A percentile compares a stretch with the other conserved stretches of the same genome.
Evolutionary conservation across 2,888 invertebrate genomes (phyloP).

Genomic region (Nomada fucata): DNA sequence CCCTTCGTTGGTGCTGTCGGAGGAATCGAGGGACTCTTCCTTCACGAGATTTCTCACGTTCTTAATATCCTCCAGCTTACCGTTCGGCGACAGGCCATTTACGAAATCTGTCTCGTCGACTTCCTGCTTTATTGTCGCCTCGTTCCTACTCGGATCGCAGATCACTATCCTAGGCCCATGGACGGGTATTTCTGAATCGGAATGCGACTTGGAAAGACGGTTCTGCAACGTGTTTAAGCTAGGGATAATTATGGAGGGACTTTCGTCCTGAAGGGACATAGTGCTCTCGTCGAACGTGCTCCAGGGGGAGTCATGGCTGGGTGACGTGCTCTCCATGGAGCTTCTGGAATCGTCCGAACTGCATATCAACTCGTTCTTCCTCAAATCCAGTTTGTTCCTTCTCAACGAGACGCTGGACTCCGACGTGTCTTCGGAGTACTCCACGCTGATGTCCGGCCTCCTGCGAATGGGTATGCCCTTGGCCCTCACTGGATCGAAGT

Average conservation of each 20-base stretch:
- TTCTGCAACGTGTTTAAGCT: constrained; percentile 7
- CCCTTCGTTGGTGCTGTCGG: constrained; percentile 22
- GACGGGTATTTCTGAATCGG: constrained; percentile 75
- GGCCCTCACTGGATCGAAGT: constrained; percentile 66
- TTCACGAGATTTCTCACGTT: constrained; percentile 40
- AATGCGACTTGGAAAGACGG: constrained; percentile 75
- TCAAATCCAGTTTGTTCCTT: constrained; percentile 26
- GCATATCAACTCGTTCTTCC: constrained; percentile 27
- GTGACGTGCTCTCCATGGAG: constrained; percentile 78
- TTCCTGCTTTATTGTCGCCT: background rate
- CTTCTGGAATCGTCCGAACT: constrained; percentile 76
- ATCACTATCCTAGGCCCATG: constrained; percentile 28
- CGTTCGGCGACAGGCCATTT: constrained; percentile 19
- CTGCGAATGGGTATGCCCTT: constrained; percentile 18
- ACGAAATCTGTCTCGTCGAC: constrained; percentile 67
- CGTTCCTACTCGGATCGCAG: constrained; percentile 5
- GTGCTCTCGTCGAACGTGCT: constrained; percentile 81
- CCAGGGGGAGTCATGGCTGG: constrained; percentile 80
- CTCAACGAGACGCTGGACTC: constrained; percentile 70
- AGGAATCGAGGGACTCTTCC: constrained; percentile 39
- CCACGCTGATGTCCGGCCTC: constrained; percentile 19
- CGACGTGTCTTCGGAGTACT: constrained; percentile 72
- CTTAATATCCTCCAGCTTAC: constrained; percentile 26
- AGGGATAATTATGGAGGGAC: constrained; percentile 39
- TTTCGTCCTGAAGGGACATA: constrained; percentile 77